These are phyloP conservation scores for Pachyuromys duprasi DNA, from an alignment of 2,797 vertebrate genomes.

Conservation along the genomic window DNA sequence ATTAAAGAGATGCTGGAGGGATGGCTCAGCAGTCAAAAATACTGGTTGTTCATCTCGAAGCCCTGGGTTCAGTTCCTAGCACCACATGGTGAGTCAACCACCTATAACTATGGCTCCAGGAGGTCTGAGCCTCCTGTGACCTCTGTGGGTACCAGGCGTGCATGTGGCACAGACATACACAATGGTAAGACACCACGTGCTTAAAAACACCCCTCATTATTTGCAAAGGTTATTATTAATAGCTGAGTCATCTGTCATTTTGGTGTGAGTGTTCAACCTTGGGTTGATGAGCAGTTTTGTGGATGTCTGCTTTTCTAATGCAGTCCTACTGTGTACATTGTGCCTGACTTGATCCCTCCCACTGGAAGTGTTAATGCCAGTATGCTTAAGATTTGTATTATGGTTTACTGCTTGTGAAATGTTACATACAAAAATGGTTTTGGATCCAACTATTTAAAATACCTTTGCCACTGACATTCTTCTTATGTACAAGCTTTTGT, in stretches of 20 bases:
- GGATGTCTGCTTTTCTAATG: slow-evolving; percentile 10
- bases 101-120: neutral
- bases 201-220: neutral
- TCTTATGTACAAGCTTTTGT: neutral
- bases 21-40: neutral
- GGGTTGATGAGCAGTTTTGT: slow-evolving; percentile 9
- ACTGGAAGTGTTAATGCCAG: neutral
- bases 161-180: neutral
- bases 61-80: neutral
- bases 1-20: neutral
- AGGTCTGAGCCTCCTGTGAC: neutral
- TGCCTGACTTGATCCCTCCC: neutral
- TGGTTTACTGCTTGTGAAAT: neutral
- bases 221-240: slow-evolving; percentile 45
- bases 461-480: neutral
- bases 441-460: slow-evolving; percentile 16
- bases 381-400: slow-evolving; percentile 44
- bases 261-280: slow-evolving; percentile 20
- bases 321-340: neutral
- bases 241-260: slow-evolving; percentile 19
- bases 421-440: slow-evolving; percentile 10
- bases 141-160: neutral
- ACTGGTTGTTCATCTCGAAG: neutral
- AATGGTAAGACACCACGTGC: neutral
- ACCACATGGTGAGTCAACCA: neutral